Conservation (phyloP, 2,797 vertebrate genomes). For the Periophthalmus magnuspinnatus region DNA sequence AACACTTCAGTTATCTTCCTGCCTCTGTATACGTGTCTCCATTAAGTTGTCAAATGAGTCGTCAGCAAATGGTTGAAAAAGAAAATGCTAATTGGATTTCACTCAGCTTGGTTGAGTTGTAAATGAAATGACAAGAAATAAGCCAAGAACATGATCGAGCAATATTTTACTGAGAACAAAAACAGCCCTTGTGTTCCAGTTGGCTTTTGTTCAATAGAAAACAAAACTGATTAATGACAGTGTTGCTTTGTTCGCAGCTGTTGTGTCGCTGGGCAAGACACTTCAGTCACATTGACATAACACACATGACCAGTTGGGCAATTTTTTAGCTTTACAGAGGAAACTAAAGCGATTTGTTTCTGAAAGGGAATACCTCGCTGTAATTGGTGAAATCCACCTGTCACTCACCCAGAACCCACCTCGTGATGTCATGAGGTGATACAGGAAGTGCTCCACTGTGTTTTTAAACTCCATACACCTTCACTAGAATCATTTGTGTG, state of each 20-base stretch:
- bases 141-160: neutral
- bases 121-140: constrained; percentile 10
- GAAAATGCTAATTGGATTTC: constrained; percentile 37
- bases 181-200: neutral
- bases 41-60: constrained; percentile 48
- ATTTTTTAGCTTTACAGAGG: too few relatives aligned
- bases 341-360: too few relatives aligned
- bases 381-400: too few relatives aligned
- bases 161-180: neutral
- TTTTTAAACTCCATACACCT: too few relatives aligned
- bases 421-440: too few relatives aligned
- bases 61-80: constrained; percentile 25
- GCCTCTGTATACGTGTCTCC: constrained; percentile 26
- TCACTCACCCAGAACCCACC: too few relatives aligned
- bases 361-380: too few relatives aligned
- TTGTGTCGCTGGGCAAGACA: neutral
- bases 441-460: too few relatives aligned
- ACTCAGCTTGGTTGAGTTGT: constrained; percentile 20
- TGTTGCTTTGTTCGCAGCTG: neutral
- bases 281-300: neutral
- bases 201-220: neutral
- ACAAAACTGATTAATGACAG: neutral
- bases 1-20: constrained; percentile 30
- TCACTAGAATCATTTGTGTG: too few relatives aligned
- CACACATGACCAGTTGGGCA: neutral